Percentiles rank a stretch among this genome's conserved stretches.
These are phyloP conservation scores for Lobophora halterata DNA, from an alignment of 2,888 invertebrate species.

Conservation along the genomic window DNA sequence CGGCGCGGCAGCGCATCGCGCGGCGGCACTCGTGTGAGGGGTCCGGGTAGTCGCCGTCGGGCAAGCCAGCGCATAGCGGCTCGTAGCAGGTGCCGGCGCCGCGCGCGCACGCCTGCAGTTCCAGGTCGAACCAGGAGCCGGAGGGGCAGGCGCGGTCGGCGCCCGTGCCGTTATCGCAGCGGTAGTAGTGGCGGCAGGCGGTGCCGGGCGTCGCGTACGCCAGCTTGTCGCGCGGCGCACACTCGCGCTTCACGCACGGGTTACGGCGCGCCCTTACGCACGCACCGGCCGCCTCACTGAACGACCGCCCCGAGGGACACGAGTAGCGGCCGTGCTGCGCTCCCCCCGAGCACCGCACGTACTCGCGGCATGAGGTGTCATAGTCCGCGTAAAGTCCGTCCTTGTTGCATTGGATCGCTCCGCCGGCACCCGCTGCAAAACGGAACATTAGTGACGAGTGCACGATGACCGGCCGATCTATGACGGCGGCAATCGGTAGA, in stretches of 20 bases:
- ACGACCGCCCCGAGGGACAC: conserved; percentile 63
- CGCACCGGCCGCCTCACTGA: conserved; percentile 65
- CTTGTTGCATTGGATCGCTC: conserved; percentile 45
- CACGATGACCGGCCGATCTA: neutral
- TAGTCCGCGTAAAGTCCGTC: conserved; percentile 73
- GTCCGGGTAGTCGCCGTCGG: conserved; percentile 80
- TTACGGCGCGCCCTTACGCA: conserved; percentile 60
- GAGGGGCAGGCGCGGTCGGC: conserved; percentile 74
- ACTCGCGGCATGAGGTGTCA: conserved; percentile 67
- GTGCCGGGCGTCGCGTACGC: conserved; percentile 80
- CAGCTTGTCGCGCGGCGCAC: conserved; percentile 54
- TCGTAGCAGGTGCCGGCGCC: conserved; percentile 81
- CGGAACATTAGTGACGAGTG: conserved; percentile 4
- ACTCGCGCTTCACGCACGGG: conserved; percentile 64
- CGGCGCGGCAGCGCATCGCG: conserved; percentile 70
- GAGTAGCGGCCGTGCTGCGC: conserved; percentile 51
- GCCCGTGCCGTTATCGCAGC: conserved; percentile 74
- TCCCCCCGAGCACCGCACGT: conserved; percentile 64
- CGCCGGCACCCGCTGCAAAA: conserved; percentile 52
- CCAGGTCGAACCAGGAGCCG: conserved; percentile 79
- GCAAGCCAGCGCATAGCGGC: conserved; percentile 79
- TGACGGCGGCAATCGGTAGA: too few relatives aligned
- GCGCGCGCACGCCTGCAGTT: conserved; percentile 74
- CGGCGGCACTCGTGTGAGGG: conserved; percentile 80
- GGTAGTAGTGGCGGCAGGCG: conserved; percentile 80